These are phyloP conservation scores for Xiphorhynchus erythropygius DNA, from an alignment of 2,797 vertebrate genomes.

Conservation along the genomic window DNA sequence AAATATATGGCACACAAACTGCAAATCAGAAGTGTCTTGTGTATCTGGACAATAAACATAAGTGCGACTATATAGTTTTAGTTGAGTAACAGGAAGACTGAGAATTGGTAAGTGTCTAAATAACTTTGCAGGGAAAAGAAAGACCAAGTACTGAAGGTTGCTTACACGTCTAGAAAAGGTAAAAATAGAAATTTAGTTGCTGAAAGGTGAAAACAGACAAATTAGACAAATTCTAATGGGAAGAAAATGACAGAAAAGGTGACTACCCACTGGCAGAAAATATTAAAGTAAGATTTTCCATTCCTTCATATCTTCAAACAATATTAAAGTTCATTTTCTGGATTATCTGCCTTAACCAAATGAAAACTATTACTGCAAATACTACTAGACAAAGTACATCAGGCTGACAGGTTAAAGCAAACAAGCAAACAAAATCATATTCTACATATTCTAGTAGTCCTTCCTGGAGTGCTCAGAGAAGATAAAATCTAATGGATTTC, in stretches of 20 bases:
- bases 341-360: background rate
- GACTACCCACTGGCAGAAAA: background rate
- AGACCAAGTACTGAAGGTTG: background rate
- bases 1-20: background rate
- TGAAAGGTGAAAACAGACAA: background rate
- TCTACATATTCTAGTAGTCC: background rate
- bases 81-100: background rate
- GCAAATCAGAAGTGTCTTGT: background rate
- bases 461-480: background rate
- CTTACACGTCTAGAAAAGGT: background rate
- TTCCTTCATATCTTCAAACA: background rate
- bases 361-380: background rate
- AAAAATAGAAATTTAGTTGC: background rate
- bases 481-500: background rate
- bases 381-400: background rate
- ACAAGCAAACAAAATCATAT: background rate
- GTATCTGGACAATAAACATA: background rate
- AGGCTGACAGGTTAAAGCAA: background rate
- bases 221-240: background rate
- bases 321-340: background rate
- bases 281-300: background rate
- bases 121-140: background rate
- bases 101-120: background rate
- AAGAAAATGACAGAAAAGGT: background rate
- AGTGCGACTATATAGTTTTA: background rate